Evolutionary conservation across 2,113 vertebrate species (phyloP).

Genomic region (Tupaia tana): DNA sequence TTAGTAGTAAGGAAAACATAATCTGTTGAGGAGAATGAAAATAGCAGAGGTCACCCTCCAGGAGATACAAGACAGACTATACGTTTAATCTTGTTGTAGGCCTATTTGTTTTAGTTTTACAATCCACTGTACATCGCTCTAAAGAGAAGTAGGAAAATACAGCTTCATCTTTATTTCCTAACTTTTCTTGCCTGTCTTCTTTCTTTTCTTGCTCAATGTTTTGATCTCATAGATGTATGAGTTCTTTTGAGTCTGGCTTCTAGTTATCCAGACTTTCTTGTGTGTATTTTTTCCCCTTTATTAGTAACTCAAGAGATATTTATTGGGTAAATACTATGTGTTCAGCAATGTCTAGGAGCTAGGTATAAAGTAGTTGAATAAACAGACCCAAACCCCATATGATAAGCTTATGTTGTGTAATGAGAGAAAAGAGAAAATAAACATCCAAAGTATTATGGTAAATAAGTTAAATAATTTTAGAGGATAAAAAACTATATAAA

Average conservation of each 20-base stretch:
- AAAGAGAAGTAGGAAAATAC: neutral
- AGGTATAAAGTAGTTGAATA: neutral
- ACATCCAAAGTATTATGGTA: neutral
- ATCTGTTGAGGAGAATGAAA: neutral
- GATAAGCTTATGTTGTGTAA: neutral
- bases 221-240: neutral
- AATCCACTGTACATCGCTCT: neutral
- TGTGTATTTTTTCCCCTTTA: neutral
- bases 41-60: neutral
- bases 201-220: neutral
- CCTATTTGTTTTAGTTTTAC: neutral
- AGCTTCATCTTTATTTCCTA: neutral
- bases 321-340: neutral
- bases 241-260: neutral
- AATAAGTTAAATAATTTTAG: neutral
- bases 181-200: neutral
- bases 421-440: conserved; percentile 5
- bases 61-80: neutral
- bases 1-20: conserved; percentile 33
- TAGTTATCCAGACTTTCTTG: neutral
- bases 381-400: neutral
- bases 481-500: neutral
- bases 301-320: neutral
- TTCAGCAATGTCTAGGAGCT: neutral
- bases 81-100: neutral